A percentile compares a stretch with the other conserved stretches of the same genome.
Evolutionary conservation across 2,797 vertebrate species (phyloP).

Genomic region (Myoxocephalus aenaeus): DNA sequence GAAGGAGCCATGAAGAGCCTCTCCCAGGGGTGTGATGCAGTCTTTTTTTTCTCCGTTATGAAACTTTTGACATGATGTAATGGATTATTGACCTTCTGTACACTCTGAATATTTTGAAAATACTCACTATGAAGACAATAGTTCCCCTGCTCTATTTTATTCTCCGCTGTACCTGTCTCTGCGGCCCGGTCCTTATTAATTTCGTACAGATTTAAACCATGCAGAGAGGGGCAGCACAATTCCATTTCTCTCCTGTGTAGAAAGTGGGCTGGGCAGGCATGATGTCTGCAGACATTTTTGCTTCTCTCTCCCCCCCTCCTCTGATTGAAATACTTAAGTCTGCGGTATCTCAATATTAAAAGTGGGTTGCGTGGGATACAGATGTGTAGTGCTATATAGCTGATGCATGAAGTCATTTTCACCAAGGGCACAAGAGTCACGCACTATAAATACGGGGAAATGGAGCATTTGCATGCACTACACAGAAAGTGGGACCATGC

Average conservation of each 20-base stretch:
- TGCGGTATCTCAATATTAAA: slow-evolving; percentile 77
- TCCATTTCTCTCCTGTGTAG: slow-evolving; percentile 60
- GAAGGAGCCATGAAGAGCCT: slow-evolving; percentile 35
- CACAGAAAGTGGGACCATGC: slow-evolving; percentile 40
- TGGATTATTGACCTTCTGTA: slow-evolving; percentile 68
- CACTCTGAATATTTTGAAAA: slow-evolving; percentile 58
- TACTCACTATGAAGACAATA: slow-evolving; percentile 49
- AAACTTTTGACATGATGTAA: slow-evolving; percentile 70
- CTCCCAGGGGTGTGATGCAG: slow-evolving; percentile 44
- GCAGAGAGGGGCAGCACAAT: slow-evolving; percentile 51
- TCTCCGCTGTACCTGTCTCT: slow-evolving; percentile 33
- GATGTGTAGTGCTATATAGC: slow-evolving; percentile 72
- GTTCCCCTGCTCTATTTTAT: slow-evolving; percentile 34
- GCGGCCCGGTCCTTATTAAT: slow-evolving; percentile 28
- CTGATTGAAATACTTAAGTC: slow-evolving; percentile 70
- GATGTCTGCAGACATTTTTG: slow-evolving; percentile 45
- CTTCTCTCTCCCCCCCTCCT: background rate
- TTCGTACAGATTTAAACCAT: slow-evolving; percentile 55
- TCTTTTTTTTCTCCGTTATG: slow-evolving; percentile 54
- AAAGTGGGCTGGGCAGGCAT: slow-evolving; percentile 49
- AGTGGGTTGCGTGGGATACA: slow-evolving; percentile 68
- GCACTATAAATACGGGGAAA: slow-evolving; percentile 57
- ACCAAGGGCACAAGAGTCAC: slow-evolving; percentile 80
- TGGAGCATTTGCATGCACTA: slow-evolving; percentile 68
- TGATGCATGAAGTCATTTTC: slow-evolving; percentile 82